Conservation (phyloP, 2,888 invertebrate species). For the Drosophila borealis region DNA sequence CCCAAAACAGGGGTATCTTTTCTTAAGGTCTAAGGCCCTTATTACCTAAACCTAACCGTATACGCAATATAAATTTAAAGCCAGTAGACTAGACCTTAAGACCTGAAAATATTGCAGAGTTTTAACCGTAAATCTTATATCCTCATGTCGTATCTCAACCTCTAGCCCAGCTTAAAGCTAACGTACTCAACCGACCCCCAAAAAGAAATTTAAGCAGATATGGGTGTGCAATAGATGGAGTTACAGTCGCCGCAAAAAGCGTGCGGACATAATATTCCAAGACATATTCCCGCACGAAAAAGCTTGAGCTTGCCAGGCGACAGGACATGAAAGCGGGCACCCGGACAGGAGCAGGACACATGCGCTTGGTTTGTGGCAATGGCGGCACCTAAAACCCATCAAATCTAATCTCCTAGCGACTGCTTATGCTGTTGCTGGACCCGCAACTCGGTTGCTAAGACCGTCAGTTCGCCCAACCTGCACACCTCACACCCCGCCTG, state of each 20-base stretch:
- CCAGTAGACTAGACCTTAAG: too few species aligned
- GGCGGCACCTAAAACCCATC: slow-evolving; percentile 74
- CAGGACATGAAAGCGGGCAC: slow-evolving; percentile 38
- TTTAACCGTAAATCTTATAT: too few species aligned
- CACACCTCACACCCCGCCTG: neutral
- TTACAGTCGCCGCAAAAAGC: slow-evolving; percentile 31
- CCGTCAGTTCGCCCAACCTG: slow-evolving; percentile 2
- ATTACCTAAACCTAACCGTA: too few species aligned
- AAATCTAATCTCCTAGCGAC: slow-evolving; percentile 79
- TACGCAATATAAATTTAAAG: too few species aligned
- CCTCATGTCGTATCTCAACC: neutral
- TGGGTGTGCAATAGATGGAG: slow-evolving; percentile 23
- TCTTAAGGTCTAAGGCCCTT: too few species aligned
- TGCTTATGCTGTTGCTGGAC: slow-evolving; percentile 45
- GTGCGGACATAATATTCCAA: slow-evolving; percentile 59
- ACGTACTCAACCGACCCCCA: neutral
- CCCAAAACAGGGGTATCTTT: too few species aligned
- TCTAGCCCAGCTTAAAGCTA: neutral
- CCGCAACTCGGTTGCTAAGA: slow-evolving; percentile 53
- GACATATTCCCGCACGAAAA: slow-evolving; percentile 55
- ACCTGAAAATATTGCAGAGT: too few species aligned
- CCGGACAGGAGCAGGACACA: slow-evolving; percentile 41
- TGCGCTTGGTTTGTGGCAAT: slow-evolving; percentile 42
- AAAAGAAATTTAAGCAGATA: slow-evolving; percentile 34
- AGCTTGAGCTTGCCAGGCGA: slow-evolving; percentile 41